Conservation (phyloP, 2,113 vertebrate genomes). For the Oryzias curvinotus region DNA sequence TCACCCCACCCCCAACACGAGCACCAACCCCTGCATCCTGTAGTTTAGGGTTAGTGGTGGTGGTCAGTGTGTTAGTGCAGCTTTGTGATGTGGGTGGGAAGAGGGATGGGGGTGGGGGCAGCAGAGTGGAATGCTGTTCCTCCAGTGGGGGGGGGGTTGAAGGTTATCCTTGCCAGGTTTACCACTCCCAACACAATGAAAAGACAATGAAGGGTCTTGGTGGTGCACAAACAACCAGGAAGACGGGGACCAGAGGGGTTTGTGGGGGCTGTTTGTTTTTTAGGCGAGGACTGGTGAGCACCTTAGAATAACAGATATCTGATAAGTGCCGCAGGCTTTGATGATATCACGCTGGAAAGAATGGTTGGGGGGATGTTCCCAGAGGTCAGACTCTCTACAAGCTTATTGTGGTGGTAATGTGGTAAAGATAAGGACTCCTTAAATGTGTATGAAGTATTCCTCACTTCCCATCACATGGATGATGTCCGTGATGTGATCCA, state of each 20-base stretch:
- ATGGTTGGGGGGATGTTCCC: slow-evolving; percentile 25
- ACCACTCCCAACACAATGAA: slow-evolving; percentile 50
- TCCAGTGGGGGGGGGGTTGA: slow-evolving; percentile 55
- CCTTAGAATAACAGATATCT: slow-evolving; percentile 37
- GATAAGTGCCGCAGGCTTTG: slow-evolving; percentile 39
- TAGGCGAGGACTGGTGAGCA: slow-evolving; percentile 26
- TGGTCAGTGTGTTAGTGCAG: slow-evolving; percentile 75
- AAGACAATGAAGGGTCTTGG: slow-evolving; percentile 25
- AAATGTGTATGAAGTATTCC: background rate
- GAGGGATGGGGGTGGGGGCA: slow-evolving; percentile 54
- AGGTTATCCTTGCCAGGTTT: slow-evolving; percentile 70
- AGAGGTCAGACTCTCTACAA: slow-evolving; percentile 20
- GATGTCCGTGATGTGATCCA: background rate
- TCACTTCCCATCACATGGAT: background rate
- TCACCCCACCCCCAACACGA: slow-evolving; percentile 63
- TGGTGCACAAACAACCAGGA: background rate
- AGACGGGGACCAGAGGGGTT: slow-evolving; percentile 15
- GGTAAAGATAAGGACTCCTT: slow-evolving; percentile 3
- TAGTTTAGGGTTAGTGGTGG: slow-evolving; percentile 66
- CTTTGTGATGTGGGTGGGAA: slow-evolving; percentile 74
- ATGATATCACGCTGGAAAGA: slow-evolving; percentile 27
- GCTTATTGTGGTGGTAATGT: slow-evolving; percentile 10
- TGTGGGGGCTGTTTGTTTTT: slow-evolving; percentile 38
- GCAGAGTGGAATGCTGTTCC: slow-evolving; percentile 72
- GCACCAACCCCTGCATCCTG: slow-evolving; percentile 64